Conservation (phyloP, 1,140 invertebrate genomes). For the Polypedilum vanderplanki region DNA sequence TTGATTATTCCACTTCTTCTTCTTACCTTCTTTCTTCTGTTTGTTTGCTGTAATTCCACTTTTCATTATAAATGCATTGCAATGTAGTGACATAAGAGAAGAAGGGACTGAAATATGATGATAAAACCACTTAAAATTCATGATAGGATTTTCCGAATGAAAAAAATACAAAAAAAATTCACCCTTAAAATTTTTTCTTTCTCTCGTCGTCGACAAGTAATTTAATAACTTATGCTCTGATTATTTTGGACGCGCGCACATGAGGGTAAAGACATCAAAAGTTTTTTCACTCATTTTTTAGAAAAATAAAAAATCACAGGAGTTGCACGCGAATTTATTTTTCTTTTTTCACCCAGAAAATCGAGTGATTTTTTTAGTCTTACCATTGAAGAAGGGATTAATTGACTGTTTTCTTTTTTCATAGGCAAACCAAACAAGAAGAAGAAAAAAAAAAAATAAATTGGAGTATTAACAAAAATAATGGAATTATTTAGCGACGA, state of each 20-base stretch:
- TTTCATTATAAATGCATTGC: slow-evolving; percentile 13
- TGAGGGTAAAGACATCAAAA: slow-evolving; percentile 22
- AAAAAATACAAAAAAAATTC: not conserved
- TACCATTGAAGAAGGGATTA: slow-evolving; percentile 22
- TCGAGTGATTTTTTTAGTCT: not conserved
- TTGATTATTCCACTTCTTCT: slow-evolving; percentile 17
- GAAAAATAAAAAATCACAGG: not conserved
- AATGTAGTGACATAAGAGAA: not conserved
- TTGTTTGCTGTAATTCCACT: not conserved
- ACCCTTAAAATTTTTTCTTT: slow-evolving; percentile 12
- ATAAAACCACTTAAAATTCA: slow-evolving; percentile 26
- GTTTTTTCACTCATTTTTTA: not conserved
- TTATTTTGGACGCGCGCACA: slow-evolving; percentile 4
- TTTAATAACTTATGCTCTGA: slow-evolving; percentile 23
- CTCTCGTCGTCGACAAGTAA: not conserved
- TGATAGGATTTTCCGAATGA: slow-evolving; percentile 17
- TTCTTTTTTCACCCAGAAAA: not conserved
- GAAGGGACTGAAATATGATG: not conserved
- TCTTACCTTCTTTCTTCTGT: not conserved
- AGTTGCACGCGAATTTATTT: not conserved
- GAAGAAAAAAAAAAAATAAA: slow-evolving; percentile 16
- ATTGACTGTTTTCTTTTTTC: slow-evolving; percentile 1
- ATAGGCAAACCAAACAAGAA: not conserved
- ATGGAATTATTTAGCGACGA: slow-evolving; percentile 30
- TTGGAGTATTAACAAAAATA: slow-evolving; percentile 30